A percentile compares a stretch with the other conserved stretches of the same genome.
Conservation (phyloP, 2,888 invertebrate genomes). For the Ectemnius continuus region DNA sequence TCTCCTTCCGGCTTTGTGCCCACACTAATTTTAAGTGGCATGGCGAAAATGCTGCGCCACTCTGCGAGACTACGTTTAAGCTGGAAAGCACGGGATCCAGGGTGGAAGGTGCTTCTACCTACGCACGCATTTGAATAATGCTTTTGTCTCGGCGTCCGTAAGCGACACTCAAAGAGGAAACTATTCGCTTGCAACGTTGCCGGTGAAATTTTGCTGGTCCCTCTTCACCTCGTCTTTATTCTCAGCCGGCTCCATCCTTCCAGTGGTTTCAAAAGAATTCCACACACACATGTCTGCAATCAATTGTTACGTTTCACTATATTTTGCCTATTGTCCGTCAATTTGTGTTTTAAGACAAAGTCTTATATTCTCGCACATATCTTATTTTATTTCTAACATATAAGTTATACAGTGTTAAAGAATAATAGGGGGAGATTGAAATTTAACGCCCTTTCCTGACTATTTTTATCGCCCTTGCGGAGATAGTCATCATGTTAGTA, state of each 20-base stretch:
- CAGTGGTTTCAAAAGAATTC: no score
- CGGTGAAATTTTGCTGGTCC: slow-evolving; percentile 25
- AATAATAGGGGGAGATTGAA: no score
- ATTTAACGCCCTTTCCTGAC: no score
- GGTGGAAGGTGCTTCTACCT: background rate
- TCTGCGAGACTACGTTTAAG: slow-evolving; percentile 21
- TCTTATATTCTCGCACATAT: no score
- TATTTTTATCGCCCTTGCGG: no score
- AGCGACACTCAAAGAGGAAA: slow-evolving; percentile 29
- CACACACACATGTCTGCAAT: no score
- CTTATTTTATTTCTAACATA: no score
- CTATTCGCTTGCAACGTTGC: slow-evolving; percentile 37
- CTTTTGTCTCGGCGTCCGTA: slow-evolving; percentile 30
- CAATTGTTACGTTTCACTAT: no score
- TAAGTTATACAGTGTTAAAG: no score
- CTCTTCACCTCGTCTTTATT: slow-evolving; percentile 25
- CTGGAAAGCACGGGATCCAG: background rate
- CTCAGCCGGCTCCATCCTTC: background rate
- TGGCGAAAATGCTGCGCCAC: slow-evolving; percentile 21
- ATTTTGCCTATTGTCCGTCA: no score
- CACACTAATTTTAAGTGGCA: slow-evolving; percentile 20
- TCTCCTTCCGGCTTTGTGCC: background rate
- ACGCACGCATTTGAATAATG: slow-evolving; percentile 49
- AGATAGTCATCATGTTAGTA: no score
- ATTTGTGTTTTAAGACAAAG: no score